phyloP scores from a whole-genome alignment of 2,888 invertebrate genomes.

The Polydrusus tereticollis region DNA sequence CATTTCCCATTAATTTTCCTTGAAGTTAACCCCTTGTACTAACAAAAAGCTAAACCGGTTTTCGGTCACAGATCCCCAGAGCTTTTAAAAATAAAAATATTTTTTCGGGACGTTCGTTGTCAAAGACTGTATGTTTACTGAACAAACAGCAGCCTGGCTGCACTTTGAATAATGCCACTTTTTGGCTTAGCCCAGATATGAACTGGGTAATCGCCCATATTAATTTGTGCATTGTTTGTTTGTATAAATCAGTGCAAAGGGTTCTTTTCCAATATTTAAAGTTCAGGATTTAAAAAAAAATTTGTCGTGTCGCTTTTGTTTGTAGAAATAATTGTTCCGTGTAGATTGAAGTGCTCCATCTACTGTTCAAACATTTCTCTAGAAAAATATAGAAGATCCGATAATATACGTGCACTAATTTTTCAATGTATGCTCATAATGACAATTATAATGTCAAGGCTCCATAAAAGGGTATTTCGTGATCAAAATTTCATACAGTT shows the following conservation, averaged over 20 bases:
- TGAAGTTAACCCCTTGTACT: background rate
- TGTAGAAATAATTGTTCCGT: too few species aligned
- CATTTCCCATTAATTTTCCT: background rate
- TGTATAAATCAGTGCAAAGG: background rate
- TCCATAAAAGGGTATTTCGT: too few species aligned
- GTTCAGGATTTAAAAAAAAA: background rate
- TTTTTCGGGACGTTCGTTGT: background rate
- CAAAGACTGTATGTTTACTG: slow-evolving; percentile 18
- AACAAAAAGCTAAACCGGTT: slow-evolving; percentile 13
- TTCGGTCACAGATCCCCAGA: slow-evolving; percentile 7
- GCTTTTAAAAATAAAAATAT: slow-evolving; percentile 21
- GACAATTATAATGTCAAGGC: too few species aligned
- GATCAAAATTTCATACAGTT: too few species aligned
- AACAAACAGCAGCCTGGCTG: slow-evolving; percentile 8
- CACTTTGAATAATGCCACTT: slow-evolving; percentile 2
- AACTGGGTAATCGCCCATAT: slow-evolving; percentile 5
- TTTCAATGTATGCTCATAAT: too few species aligned
- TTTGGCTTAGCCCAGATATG: background rate
- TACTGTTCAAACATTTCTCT: too few species aligned
- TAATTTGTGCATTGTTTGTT: slow-evolving; percentile 8
- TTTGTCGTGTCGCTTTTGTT: too few species aligned
- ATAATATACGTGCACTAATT: too few species aligned
- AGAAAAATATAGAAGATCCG: too few species aligned
- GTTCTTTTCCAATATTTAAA: background rate
- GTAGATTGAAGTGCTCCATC: too few species aligned